A percentile compares a stretch with the other conserved stretches of the same genome.
Evolutionary conservation across 2,797 vertebrate genomes (phyloP).

Genomic region (Calcarius lapponicus): DNA sequence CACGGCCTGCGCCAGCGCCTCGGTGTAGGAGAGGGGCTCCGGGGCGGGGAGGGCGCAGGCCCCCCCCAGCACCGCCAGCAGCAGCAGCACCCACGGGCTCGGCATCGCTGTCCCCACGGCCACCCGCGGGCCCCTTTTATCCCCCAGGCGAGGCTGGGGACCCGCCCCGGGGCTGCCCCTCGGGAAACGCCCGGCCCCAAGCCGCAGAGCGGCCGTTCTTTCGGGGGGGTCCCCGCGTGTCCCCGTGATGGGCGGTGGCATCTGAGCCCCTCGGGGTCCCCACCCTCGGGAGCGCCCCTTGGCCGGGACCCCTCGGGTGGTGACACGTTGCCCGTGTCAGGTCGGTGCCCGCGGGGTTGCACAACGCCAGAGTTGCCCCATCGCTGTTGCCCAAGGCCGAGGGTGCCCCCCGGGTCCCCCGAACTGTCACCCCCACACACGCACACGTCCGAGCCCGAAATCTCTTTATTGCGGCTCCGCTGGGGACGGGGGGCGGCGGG

Average conservation of each 20-base stretch:
- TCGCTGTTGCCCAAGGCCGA: background rate
- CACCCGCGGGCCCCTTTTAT: background rate
- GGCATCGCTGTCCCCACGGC: background rate
- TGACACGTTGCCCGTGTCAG: fast-evolving
- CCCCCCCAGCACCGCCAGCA: background rate
- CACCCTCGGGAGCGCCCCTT: background rate
- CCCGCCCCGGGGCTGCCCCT: background rate
- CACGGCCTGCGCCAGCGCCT: background rate
- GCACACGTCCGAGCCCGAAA: fast-evolving
- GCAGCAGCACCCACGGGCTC: background rate
- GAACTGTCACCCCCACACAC: background rate
- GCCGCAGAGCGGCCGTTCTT: background rate
- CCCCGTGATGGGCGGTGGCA: background rate
- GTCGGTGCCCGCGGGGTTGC: background rate
- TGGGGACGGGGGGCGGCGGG: background rate
- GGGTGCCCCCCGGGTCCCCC: background rate
- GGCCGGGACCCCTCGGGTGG: background rate
- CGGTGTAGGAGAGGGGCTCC: background rate
- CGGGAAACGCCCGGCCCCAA: background rate
- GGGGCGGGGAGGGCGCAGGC: background rate
- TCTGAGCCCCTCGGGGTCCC: background rate
- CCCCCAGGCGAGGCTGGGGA: fast-evolving
- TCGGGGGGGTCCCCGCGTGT: background rate
- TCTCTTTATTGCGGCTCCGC: background rate
- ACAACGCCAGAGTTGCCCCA: background rate